phyloP scores from a whole-genome alignment of 30 jellyfish, hydroid and myxozoan genomes.

The Aurelia sp. region DNA sequence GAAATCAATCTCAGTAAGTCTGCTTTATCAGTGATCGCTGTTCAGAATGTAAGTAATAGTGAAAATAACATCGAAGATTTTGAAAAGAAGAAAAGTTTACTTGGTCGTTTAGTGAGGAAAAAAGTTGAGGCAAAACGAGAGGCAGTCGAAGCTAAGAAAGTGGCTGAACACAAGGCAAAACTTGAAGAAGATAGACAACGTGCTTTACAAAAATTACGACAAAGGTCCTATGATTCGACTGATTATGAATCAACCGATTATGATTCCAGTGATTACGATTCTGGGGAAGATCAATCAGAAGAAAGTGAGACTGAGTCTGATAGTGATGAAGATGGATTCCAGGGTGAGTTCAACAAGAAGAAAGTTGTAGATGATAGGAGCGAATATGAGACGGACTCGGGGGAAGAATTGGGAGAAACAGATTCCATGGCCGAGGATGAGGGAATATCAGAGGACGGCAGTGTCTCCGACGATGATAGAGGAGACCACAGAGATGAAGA shows the following conservation, averaged over 20 bases:
- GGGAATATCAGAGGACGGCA: background rate
- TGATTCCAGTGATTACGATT: conserved; percentile 10
- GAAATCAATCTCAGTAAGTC: background rate
- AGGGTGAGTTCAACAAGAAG: background rate
- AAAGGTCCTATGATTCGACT: background rate
- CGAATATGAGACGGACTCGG: conserved; percentile 13
- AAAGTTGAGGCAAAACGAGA: conserved; percentile 17
- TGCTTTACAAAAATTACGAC: conserved; percentile 1
- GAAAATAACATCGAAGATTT: conserved; percentile 16
- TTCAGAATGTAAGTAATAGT: background rate
- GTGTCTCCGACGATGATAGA: background rate
- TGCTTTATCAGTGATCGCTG: background rate
- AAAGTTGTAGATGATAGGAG: background rate
- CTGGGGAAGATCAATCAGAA: conserved; percentile 1
- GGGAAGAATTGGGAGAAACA: background rate
- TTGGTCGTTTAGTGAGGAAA: conserved; percentile 18
- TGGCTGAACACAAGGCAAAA: background rate
- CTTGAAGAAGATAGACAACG: conserved; percentile 31
- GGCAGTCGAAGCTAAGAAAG: conserved; percentile 3
- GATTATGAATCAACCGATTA: conserved; percentile 9
- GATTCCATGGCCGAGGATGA: background rate
- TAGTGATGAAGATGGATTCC: conserved; percentile 18
- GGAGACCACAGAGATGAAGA: too few relatives aligned
- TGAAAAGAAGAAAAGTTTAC: conserved; percentile 16
- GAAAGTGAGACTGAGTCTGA: conserved; percentile 10